phyloP scores from a whole-genome alignment of 2,888 invertebrate species.

The Campoplex capitator region DNA sequence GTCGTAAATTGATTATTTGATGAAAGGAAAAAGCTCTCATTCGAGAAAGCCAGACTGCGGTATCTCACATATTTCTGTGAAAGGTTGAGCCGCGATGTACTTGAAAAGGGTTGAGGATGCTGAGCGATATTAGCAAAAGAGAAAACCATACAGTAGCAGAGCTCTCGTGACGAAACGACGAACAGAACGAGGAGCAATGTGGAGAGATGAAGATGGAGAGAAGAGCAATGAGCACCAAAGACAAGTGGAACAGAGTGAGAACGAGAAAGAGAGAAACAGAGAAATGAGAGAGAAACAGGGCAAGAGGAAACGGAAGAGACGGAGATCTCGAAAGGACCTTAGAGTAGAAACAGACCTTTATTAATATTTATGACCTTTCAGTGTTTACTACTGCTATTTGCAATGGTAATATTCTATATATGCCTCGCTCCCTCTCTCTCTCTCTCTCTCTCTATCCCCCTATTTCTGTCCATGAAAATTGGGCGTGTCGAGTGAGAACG shows the following conservation, averaged over 20 bases:
- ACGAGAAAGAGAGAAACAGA: background rate
- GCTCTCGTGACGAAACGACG: slow-evolving; percentile 9
- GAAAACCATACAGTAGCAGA: background rate
- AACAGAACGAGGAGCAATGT: background rate
- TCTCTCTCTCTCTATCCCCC: background rate
- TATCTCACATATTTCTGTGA: background rate
- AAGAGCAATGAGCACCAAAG: slow-evolving; percentile 1
- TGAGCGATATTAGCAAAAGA: slow-evolving; percentile 31
- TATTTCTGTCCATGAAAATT: slow-evolving; percentile 55
- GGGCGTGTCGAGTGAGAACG: slow-evolving; percentile 40
- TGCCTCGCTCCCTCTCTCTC: background rate
- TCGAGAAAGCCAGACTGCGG: background rate
- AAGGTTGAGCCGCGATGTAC: background rate
- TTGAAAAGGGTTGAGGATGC: slow-evolving; percentile 10
- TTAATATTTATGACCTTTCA: slow-evolving; percentile 80
- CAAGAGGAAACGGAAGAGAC: slow-evolving; percentile 23
- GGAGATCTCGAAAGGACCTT: slow-evolving; percentile 73
- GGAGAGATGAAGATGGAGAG: slow-evolving; percentile 23
- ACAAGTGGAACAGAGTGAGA: slow-evolving; percentile 23
- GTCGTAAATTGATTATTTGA: background rate
- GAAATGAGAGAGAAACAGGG: background rate
- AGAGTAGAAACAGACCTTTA: slow-evolving; percentile 78
- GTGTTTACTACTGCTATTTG: slow-evolving; percentile 80
- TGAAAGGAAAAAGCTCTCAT: slow-evolving; percentile 3
- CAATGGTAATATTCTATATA: slow-evolving; percentile 77